Evolutionary conservation across 2,113 vertebrate species (phyloP).

Genomic region (Siphamia tubifer): DNA sequence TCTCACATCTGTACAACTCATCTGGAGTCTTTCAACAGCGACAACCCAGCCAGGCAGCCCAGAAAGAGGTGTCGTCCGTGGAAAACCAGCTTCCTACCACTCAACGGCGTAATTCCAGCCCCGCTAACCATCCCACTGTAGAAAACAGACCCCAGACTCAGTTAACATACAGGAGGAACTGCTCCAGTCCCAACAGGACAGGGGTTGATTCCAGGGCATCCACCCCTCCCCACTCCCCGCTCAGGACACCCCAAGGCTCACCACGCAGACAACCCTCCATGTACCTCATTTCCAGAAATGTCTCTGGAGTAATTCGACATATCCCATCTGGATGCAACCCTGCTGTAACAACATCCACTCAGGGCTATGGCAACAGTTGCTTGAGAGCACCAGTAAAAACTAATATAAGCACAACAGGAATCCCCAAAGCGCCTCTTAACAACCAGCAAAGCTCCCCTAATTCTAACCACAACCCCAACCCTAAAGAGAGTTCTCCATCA

Average conservation of each 20-base stretch:
- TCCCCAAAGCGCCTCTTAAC: constrained; percentile 86
- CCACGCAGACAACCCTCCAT: constrained; percentile 68
- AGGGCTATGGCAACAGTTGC: constrained; percentile 78
- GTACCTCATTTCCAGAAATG: constrained; percentile 69
- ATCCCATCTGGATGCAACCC: constrained; percentile 58
- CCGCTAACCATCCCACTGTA: constrained; percentile 25
- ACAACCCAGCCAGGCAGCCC: constrained; percentile 32
- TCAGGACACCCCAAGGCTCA: constrained; percentile 75
- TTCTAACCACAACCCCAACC: constrained; percentile 70
- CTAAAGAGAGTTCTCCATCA: constrained; percentile 68
- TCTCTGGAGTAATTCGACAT: constrained; percentile 54
- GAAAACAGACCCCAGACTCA: constrained; percentile 70
- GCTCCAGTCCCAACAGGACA: constrained; percentile 68
- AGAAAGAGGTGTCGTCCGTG: constrained; percentile 32
- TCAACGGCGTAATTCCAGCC: constrained; percentile 26
- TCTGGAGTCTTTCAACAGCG: constrained; percentile 17
- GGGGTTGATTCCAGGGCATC: constrained; percentile 52
- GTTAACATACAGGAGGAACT: constrained; percentile 67
- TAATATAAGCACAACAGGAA: constrained; percentile 80
- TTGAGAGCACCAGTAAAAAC: constrained; percentile 87
- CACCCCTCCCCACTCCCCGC: constrained; percentile 68
- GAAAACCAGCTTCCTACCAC: constrained; percentile 24
- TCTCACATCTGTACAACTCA: constrained; percentile 62
- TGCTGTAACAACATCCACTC: constrained; percentile 47
- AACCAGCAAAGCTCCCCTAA: constrained; percentile 66